Evolutionary conservation across 2,888 invertebrate species (phyloP), one percentile per base, ranked within the genome.

Genomic region (Biston betularia): DNA sequence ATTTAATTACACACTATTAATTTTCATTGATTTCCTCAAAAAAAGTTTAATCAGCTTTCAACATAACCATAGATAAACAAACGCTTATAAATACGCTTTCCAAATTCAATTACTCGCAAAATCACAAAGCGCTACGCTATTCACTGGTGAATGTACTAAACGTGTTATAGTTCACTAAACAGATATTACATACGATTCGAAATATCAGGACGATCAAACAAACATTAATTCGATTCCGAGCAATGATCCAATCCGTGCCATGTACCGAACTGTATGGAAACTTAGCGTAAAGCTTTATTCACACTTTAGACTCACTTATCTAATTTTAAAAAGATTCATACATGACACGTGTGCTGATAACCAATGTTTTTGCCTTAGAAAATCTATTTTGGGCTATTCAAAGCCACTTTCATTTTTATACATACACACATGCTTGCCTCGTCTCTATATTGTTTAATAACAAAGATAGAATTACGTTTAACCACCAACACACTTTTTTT

Each of bases 171-270:
- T 61, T 66, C 40, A 42, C 61, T 61, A 66, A 66, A 61, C 34
- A 66, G 52, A 56, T 52, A 66, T 66, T 56, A 46, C 65, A 57
- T 42, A 61, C 57, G 61, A 52, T 42, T 66, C 46, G 61, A 66
- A 61, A 65, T 65, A 66, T 66, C 61, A 60, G 57, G 52, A 57
- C 65, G 65, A 61, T 66, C 76, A 76, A 74, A 77, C 78, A 69
- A 73, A 69, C 72, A 76, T 78, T 79, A 77, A 76, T 79, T 78
- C 76, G 72, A 79, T 79, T 75, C 72, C 69, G 67, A 74, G 74
- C 73, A 72, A 72, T 76, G 75, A 78, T 76, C 71, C 68, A 46
- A 50, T 74, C 60, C 68, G 57, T 57, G 56, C 65, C 61, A 56
- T 61, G 52, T 61, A 57, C 61, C 24, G 56, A 55, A 56, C 55